These are phyloP conservation scores for Mobula hypostoma DNA, from an alignment of 2,113 vertebrate genomes.

Conservation along the genomic window DNA sequence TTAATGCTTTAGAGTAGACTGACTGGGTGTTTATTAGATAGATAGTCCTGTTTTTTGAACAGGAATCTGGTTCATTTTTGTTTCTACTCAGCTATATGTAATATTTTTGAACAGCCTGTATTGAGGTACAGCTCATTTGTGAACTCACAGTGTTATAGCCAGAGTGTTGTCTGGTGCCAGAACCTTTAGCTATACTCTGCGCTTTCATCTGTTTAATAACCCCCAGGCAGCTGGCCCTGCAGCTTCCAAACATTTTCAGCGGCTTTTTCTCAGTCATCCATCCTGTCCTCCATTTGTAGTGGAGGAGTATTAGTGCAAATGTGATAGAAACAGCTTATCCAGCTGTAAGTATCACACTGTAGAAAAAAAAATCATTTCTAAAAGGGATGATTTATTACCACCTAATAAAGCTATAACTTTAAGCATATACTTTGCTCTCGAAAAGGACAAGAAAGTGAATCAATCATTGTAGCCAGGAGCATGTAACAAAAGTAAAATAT, in stretches of 20 bases:
- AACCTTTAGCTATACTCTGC: too few species aligned
- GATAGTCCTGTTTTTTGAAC: too few species aligned
- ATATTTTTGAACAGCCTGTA: too few species aligned
- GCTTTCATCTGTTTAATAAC: too few species aligned
- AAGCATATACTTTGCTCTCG: neutral
- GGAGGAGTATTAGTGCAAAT: neutral
- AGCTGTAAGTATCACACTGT: neutral
- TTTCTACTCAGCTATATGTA: too few species aligned
- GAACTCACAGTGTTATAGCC: too few species aligned
- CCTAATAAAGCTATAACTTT: conserved; percentile 21
- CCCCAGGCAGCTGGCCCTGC: too few species aligned
- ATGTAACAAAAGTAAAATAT: neutral
- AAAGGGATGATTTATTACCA: neutral
- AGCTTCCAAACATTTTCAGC: neutral
- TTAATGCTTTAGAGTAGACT: too few species aligned
- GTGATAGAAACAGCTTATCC: neutral
- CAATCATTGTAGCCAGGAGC: neutral
- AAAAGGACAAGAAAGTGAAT: neutral
- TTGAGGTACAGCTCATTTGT: too few species aligned
- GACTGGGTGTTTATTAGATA: too few species aligned
- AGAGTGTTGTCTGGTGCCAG: too few species aligned
- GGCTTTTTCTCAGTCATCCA: neutral
- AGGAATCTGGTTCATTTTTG: too few species aligned
- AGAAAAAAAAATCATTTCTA: neutral
- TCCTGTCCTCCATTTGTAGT: neutral